Conservation (phyloP, 2,113 vertebrate genomes). For the Myanophis thanlyinensis region DNA sequence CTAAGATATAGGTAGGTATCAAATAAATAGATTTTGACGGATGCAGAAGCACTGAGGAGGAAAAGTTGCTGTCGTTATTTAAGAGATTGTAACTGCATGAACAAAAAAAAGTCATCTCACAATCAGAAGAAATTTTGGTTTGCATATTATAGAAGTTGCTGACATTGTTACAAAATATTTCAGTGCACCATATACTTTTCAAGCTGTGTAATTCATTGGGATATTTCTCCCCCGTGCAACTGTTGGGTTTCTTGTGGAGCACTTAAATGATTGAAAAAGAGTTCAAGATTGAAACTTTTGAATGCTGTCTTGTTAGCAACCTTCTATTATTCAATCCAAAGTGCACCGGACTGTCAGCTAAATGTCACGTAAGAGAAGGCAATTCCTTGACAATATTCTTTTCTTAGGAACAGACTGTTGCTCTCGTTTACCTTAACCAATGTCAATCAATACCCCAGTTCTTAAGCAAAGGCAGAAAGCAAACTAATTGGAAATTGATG, state of each 20-base stretch:
- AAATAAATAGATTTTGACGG: neutral
- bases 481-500: neutral
- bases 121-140: neutral
- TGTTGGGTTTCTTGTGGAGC: neutral
- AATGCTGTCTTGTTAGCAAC: neutral
- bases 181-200: neutral
- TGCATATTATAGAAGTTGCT: neutral
- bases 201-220: neutral
- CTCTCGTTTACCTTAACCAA: neutral
- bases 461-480: neutral
- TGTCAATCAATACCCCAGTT: neutral
- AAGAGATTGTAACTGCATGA: neutral
- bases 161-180: neutral
- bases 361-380: neutral
- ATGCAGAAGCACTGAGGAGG: neutral
- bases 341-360: neutral
- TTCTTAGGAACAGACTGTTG: neutral
- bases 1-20: neutral
- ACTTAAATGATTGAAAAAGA: neutral
- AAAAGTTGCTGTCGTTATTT: neutral
- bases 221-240: accelerated
- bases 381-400: neutral
- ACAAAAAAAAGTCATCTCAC: neutral
- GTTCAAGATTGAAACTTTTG: neutral
- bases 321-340: neutral